Evolutionary conservation across 2,113 vertebrate species (phyloP).

Genomic region (Nettapus auritus): DNA sequence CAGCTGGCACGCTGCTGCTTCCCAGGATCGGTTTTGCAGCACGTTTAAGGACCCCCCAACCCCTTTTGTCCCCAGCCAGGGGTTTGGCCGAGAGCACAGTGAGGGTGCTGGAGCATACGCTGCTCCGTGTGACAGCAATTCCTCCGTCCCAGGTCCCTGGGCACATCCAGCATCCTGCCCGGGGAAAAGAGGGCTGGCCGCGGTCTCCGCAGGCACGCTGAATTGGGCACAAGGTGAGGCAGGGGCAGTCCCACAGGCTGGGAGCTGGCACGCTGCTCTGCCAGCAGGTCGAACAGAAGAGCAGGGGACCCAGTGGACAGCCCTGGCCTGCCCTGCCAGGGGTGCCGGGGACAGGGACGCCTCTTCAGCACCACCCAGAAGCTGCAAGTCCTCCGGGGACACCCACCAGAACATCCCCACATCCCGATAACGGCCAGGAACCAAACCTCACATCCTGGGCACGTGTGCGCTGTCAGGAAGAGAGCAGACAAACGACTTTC

Average conservation of each 20-base stretch:
- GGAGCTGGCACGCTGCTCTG: not conserved
- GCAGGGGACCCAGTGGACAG: not conserved
- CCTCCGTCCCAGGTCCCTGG: not conserved
- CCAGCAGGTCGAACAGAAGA: not conserved
- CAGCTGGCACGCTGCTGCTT: conserved; percentile 36
- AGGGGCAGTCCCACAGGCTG: not conserved
- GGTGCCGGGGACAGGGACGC: not conserved
- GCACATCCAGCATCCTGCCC: rapidly evolving
- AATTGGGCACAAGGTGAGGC: not conserved
- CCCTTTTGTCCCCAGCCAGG: not conserved
- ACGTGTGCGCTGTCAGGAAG: not conserved
- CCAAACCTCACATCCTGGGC: not conserved
- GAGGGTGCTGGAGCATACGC: not conserved
- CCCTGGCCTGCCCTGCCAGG: rapidly evolving
- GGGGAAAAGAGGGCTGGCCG: not conserved
- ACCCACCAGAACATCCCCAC: not conserved
- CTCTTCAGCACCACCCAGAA: not conserved
- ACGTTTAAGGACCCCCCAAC: not conserved
- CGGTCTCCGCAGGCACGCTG: not conserved
- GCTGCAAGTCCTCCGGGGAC: not conserved
- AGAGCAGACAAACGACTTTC: not conserved
- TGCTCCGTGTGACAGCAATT: not conserved
- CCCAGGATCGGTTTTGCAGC: conserved; percentile 8
- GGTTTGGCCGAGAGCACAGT: not conserved
- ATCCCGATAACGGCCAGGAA: not conserved